These are phyloP conservation scores for Eremobia ochroleuca DNA, from an alignment of 2,888 invertebrate genomes.

Conservation along the genomic window DNA sequence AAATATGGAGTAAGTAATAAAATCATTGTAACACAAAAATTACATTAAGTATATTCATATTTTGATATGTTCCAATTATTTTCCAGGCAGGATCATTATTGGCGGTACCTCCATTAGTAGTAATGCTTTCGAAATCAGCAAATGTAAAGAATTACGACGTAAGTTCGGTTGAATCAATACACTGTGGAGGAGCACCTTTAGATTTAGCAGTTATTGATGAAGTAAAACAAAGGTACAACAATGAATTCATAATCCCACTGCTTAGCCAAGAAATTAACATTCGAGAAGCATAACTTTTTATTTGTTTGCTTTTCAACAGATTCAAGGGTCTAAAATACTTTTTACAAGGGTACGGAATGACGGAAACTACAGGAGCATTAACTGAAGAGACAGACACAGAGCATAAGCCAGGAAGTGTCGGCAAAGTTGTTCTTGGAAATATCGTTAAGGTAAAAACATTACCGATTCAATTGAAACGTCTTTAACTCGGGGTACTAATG, in stretches of 20 bases:
- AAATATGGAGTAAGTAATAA: conserved; percentile 76
- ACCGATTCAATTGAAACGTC: conserved; percentile 27
- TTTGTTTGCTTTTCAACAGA: conserved; percentile 67
- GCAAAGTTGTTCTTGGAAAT: conserved; percentile 69
- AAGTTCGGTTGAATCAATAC: conserved; percentile 76
- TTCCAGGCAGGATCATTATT: conserved; percentile 74
- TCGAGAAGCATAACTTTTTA: neutral
- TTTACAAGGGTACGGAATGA: conserved; percentile 84
- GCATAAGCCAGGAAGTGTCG: conserved; percentile 79
- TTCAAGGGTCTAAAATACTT: conserved; percentile 75
- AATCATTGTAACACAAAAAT: neutral
- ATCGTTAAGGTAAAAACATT: conserved; percentile 61
- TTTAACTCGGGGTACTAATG: conserved; percentile 25
- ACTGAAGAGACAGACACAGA: conserved; percentile 72
- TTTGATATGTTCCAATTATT: neutral
- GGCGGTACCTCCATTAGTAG: conserved; percentile 78
- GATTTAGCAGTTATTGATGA: conserved; percentile 71
- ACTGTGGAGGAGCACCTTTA: conserved; percentile 81
- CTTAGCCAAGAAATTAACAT: neutral
- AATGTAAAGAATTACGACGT: conserved; percentile 76
- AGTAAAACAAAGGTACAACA: conserved; percentile 73
- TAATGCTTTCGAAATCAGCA: conserved; percentile 77
- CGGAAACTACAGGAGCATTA: conserved; percentile 78
- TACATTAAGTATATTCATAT: neutral
- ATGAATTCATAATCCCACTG: neutral